Evolutionary conservation across 2,797 vertebrate genomes (phyloP), one percentile per base, ranked within the genome.

Genomic region (Leptodactylus fallax): DNA sequence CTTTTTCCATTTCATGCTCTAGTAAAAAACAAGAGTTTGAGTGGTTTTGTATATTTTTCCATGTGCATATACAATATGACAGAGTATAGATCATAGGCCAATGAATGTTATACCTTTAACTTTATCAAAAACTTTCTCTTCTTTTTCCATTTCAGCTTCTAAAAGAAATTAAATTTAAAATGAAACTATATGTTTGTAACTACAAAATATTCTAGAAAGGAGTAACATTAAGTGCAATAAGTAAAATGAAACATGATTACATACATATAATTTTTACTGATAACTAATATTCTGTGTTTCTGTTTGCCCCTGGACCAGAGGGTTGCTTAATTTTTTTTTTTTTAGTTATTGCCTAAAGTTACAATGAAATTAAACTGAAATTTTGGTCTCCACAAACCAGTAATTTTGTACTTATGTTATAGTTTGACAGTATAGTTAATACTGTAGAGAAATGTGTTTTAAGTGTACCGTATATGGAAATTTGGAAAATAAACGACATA

Each of bases 131-230:
- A 65, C 80, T 53, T 77, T 53, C 23, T 55, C 77, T 82, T 67
- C 45, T 19, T 25, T 45, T 81, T 81, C 36, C 36, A 74, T 83
- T 47, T 56, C 67, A 60, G 69, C 53, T 36, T 76, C 53, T 84
- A 21, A 21, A 84, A 67, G 13, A 25, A 71, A 23, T 9, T 65
- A 23, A 0, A 23, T 10, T 65, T 23, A 8, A 36, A 36, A 36
- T 36, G 36, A 36, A 36, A 36, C 36, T 36, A 36, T 36, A 36
- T 19, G 51, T 14, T 63, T 63, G 8, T 63, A 63, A 1, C 61
- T 19, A 13, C 12, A 12, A 25, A 65, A 16, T 63, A 0, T 21
- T 8, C 6, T 36, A 36, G 36, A 36, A 36, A 36, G 36, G 36
- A 9, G 7, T 27, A 17, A 71, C 13, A n/a, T n/a, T n/a, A 25